Base-by-base conservation (phyloP, 2,113 vertebrate species). In the Pithys albifrons region DNA sequence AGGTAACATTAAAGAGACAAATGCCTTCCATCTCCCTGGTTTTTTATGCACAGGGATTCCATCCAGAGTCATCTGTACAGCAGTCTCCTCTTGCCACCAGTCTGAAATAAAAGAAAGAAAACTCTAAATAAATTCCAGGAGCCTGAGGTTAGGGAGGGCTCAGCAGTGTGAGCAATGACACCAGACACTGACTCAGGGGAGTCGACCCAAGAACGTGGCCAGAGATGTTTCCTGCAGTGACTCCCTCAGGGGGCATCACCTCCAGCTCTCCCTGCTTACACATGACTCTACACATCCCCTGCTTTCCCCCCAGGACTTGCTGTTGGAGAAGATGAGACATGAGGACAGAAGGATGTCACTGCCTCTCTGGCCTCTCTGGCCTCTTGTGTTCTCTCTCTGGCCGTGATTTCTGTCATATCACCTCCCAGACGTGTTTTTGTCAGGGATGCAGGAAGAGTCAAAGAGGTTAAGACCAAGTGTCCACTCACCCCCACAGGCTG, bases 1-100 rank as follows among this genome's bases (percentile, higher is more conserved):
- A 91, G 79, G 89, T 62, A 87, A 88, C 74, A 82, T 93, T 76
- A 88, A 46, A 82, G 72, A 96, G 96, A 96, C 91, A 75, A 92
- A 91, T 88, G 77, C 46, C 49, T 81, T 64, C 79, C 74, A 59
- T 77, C 67, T 82, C 83, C 41, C 39, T 18, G 33, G 39, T 73
- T 45, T 71, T 70, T 69, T 71, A 59, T 77, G 72, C 82, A 81
- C 83, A 48, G 51, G 9, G 79, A 78, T 78, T 72, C 89, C n/a
- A 15, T 71, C 71, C 61, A 39, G 80, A 49, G 57, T 7, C 2
- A 4, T 12, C 72, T 45, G n/a, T 39, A 24, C 10, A 9, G 55
- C 67, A 58, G 3, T 4, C n/a, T 45, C 11, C 64, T 65, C 62
- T 64, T 20, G 35, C 58, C 78, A 89, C 69, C 61, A 8, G 37